phyloP scores from a whole-genome alignment of 2,888 invertebrate species.

The Drosophila flavopinicola region DNA sequence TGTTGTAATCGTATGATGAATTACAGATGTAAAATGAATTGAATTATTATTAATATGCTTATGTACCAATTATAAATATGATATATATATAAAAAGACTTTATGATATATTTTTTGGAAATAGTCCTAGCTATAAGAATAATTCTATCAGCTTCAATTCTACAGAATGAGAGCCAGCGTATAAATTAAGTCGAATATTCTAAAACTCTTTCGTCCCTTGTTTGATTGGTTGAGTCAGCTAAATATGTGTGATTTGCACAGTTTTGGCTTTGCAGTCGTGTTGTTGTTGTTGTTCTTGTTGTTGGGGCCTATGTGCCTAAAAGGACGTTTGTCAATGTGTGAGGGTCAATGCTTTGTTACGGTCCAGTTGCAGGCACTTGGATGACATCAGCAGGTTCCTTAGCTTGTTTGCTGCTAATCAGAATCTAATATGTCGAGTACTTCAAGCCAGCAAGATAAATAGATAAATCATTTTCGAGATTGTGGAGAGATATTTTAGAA shows the following conservation, averaged over 20 bases:
- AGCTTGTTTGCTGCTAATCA: slow-evolving; percentile 53
- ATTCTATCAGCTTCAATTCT: not conserved
- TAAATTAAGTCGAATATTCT: not conserved
- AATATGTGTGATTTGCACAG: slow-evolving; percentile 29
- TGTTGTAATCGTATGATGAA: not conserved
- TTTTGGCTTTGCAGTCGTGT: slow-evolving; percentile 13
- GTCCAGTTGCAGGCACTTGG: slow-evolving; percentile 49
- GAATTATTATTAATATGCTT: too few species aligned
- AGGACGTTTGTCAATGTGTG: not conserved
- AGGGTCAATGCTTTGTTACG: slow-evolving; percentile 45
- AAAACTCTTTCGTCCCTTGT: not conserved
- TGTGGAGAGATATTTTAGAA: not conserved
- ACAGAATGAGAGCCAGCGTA: not conserved
- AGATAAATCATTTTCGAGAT: not conserved
- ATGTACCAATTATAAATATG: too few species aligned
- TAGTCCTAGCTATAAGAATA: too few species aligned
- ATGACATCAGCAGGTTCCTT: slow-evolving; percentile 66
- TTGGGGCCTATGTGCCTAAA: not conserved
- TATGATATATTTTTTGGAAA: too few species aligned
- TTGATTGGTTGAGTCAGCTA: slow-evolving; percentile 45
- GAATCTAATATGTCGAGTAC: slow-evolving; percentile 31
- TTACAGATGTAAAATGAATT: too few species aligned
- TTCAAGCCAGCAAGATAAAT: not conserved
- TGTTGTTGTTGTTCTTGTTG: too few species aligned
- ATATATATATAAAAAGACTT: too few species aligned